These are phyloP conservation scores for Metridium senile DNA, from an alignment of 92 coral and sea anemone genomes.

Conservation along the genomic window DNA sequence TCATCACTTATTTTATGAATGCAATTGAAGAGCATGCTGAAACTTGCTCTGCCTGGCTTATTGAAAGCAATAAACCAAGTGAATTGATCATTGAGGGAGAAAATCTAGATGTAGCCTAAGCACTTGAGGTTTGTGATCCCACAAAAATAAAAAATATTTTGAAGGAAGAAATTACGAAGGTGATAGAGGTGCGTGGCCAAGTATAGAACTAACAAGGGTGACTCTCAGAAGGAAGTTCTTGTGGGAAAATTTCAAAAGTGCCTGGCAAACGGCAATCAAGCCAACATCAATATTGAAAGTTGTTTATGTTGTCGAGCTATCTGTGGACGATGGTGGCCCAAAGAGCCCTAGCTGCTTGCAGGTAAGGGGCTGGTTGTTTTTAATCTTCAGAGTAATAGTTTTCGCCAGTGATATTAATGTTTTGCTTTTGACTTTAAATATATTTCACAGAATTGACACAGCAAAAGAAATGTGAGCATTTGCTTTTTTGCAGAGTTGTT, in stretches of 20 bases:
- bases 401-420: too few species aligned
- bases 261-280: constrained; percentile 24
- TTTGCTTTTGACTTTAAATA: too few species aligned
- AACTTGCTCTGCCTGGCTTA: constrained; percentile 67
- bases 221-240: constrained; percentile 57
- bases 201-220: constrained; percentile 34
- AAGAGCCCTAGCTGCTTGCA: constrained; percentile 28
- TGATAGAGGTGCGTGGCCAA: constrained; percentile 13
- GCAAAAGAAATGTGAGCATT: too few species aligned
- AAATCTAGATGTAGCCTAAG: background rate
- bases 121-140: constrained; percentile 4
- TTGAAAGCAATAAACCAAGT: constrained; percentile 45
- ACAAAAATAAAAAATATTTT: constrained; percentile 38
- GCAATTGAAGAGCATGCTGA: constrained; percentile 73
- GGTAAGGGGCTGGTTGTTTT: too few species aligned
- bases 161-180: constrained; percentile 32
- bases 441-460: too few species aligned
- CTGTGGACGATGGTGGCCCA: constrained; percentile 54
- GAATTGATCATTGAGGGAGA: constrained; percentile 32
- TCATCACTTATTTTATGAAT: background rate
- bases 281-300: constrained; percentile 50
- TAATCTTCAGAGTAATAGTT: too few species aligned
- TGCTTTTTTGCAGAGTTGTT: constrained; percentile 52
- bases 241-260: constrained; percentile 55
- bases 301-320: constrained; percentile 57